Evolutionary conservation across 2,797 vertebrate genomes (phyloP), one percentile per base, ranked within the genome.

Genomic region (Sternarchorhynchus goeldii): DNA sequence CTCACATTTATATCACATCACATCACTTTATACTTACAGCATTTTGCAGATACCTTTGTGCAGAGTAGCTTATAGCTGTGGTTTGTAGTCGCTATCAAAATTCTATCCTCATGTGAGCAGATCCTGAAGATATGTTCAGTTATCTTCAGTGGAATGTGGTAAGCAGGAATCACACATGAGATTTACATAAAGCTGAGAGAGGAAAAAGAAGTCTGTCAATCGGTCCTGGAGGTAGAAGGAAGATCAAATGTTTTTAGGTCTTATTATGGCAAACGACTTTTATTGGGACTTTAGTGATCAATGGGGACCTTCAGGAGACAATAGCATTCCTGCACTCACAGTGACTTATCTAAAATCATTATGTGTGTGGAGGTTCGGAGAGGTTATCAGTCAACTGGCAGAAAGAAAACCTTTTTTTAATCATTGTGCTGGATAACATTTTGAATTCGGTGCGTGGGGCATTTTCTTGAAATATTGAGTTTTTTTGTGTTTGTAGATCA

Each of bases 261-360:
- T 45, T 60, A 58, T 53, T 4, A 14, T 72, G 50, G 71, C 25
- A 68, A 76, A 84, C 41, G 72, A 50, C 36, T 59, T 60, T 71
- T 77, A 45, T 75, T 75, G 17, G 69, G 21, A 64, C 58, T 65
- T 70, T 70, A 63, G 75, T 76, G 75, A 87, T 85, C 82, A 85
- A 86, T 81, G 88, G 86, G 85, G 64, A 77, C 60, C 63, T 82
- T 76, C 57, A 56, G 78, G 86, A 84, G 81, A 79, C 76, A 87
- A 91, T 90, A 90, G 90, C 87, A 77, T 82, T 85, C 81, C 82
- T 78, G 76, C 73, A 36, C 68, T 29, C 57, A 72, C 81, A 41
- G 31, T 75, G 79, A 73, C 82, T 88, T 88, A 90, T 92, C 88
- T 88, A 84, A 87, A 86, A 88, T 85, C 84, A 12, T 81, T 76